phyloP scores from a whole-genome alignment of 2,113 vertebrate species.

The Ailurus styani region DNA sequence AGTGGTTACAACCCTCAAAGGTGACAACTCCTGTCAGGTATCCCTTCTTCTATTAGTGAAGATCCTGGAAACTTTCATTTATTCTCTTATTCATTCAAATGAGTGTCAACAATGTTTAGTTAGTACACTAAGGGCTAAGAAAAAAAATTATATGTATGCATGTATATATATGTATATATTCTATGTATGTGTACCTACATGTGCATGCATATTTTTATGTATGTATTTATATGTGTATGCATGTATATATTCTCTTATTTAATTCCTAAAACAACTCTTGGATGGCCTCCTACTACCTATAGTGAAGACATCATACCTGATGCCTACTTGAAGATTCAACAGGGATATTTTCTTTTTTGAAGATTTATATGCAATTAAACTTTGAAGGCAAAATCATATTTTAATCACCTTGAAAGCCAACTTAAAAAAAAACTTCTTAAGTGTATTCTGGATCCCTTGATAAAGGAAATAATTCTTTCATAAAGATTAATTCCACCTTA shows the following conservation, averaged over 20 bases:
- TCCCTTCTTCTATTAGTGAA: background rate
- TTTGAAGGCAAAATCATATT: conserved; percentile 15
- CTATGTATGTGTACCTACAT: background rate
- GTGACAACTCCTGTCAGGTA: background rate
- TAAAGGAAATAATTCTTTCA: conserved; percentile 36
- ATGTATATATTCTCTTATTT: background rate
- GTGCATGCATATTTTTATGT: background rate
- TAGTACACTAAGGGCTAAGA: background rate
- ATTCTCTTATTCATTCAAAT: background rate
- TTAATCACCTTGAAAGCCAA: conserved; percentile 15
- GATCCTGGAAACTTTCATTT: background rate
- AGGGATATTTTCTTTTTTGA: background rate
- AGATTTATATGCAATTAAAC: conserved; percentile 24
- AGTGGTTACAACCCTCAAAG: background rate
- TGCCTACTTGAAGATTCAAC: background rate
- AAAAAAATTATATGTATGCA: background rate
- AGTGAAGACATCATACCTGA: background rate
- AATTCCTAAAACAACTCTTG: background rate
- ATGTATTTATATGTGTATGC: background rate
- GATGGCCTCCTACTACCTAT: background rate
- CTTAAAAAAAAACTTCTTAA: background rate
- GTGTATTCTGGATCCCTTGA: background rate
- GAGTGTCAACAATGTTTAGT: background rate
- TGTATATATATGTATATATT: background rate
- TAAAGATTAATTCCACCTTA: conserved; percentile 11